phyloP scores from a whole-genome alignment of 2,888 invertebrate species.

The Ctenicera cuprea region DNA sequence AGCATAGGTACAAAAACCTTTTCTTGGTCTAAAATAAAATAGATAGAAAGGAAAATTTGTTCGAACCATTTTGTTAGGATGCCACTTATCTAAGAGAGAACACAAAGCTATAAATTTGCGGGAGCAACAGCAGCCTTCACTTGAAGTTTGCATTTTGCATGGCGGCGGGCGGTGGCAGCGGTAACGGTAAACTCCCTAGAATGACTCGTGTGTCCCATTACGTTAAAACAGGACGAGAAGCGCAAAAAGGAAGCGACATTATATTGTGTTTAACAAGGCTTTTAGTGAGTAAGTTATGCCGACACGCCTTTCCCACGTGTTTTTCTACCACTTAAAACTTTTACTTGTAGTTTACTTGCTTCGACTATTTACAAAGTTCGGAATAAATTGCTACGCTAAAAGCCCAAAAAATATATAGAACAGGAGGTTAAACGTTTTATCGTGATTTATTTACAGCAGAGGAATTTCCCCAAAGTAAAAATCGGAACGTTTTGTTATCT shows the following conservation, averaged over 20 bases:
- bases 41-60: constrained; percentile 12
- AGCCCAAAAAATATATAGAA: not conserved
- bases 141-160: constrained; percentile 19
- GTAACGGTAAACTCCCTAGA: constrained; percentile 34
- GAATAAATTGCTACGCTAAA: constrained; percentile 5
- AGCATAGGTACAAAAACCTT: too few relatives aligned
- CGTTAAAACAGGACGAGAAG: constrained; percentile 30
- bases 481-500: too few relatives aligned
- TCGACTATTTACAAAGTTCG: constrained; percentile 21
- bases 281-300: constrained; percentile 41
- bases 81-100: not conserved
- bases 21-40: not conserved
- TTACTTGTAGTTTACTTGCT: constrained; percentile 2
- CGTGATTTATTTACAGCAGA: too few relatives aligned
- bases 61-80: not conserved
- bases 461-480: too few relatives aligned
- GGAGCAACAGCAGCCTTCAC: constrained; percentile 12
- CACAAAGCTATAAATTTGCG: constrained; percentile 15
- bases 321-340: constrained; percentile 37
- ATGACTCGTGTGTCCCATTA: constrained; percentile 43
- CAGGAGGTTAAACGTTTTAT: not conserved
- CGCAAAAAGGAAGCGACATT: constrained; percentile 44
- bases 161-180: not conserved
- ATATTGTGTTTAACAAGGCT: constrained; percentile 44
- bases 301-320: constrained; percentile 38